A percentile compares a stretch with the other conserved stretches of the same genome.
Evolutionary conservation across 37 sponge, comb jelly and placozoan genomes (phyloP).

Genomic region (Petrosia ficiformis): DNA sequence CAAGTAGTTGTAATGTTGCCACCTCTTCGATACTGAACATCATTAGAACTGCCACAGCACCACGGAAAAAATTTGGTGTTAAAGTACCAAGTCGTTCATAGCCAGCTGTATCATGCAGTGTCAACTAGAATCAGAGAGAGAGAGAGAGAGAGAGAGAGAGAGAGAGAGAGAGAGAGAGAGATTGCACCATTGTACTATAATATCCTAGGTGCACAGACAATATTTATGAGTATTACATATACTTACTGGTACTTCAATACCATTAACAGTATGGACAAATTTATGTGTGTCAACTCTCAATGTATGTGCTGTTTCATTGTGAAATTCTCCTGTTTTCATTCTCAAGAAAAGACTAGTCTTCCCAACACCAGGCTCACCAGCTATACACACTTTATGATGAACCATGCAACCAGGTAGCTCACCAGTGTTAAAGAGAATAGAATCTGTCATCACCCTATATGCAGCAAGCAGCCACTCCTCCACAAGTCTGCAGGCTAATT

Average conservation of each 20-base stretch:
- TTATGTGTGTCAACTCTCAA: neutral
- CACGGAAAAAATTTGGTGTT: conserved; percentile 72
- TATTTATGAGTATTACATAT: too few relatives aligned
- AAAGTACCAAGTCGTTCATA: conserved; percentile 77
- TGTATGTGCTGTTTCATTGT: neutral
- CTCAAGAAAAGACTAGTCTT: conserved; percentile 72
- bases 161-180: too few relatives aligned
- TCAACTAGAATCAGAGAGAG: conserved; percentile 14
- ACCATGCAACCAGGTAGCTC: neutral
- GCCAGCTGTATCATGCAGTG: conserved; percentile 74
- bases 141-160: neutral
- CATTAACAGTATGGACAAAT: neutral
- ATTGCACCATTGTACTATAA: too few relatives aligned
- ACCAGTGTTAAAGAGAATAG: too few relatives aligned
- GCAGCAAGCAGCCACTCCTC: too few relatives aligned
- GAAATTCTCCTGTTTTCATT: conserved; percentile 49
- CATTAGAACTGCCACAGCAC: conserved; percentile 65
- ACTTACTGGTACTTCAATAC: neutral
- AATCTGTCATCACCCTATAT: too few relatives aligned
- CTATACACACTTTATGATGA: conserved; percentile 67
- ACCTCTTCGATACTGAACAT: conserved; percentile 62
- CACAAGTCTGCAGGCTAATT: too few relatives aligned
- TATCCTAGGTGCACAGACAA: too few relatives aligned
- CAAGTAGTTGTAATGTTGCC: conserved; percentile 24
- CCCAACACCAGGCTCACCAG: conserved; percentile 76